phyloP scores from a whole-genome alignment of 2,888 invertebrate species.

The Drosophila anomalata region DNA sequence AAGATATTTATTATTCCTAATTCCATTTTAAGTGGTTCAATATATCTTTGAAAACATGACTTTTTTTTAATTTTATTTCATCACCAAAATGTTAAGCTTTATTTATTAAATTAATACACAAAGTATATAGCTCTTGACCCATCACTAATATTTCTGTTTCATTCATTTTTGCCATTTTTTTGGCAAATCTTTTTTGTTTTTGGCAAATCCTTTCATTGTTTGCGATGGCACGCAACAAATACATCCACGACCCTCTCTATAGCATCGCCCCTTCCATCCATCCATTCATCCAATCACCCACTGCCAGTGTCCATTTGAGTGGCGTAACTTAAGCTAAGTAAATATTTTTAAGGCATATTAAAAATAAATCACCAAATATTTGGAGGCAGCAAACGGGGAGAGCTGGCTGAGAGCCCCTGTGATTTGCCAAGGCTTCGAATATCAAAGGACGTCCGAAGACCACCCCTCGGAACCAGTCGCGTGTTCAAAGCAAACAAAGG shows the following conservation, averaged over 20 bases:
- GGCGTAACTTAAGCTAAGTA: slow-evolving; percentile 60
- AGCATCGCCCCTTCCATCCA: slow-evolving; percentile 3
- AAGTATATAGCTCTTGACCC: slow-evolving; percentile 4
- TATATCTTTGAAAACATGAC: no score
- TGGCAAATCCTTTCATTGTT: slow-evolving; percentile 83
- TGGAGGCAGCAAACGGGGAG: slow-evolving; percentile 42
- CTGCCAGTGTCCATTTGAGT: slow-evolving; percentile 32
- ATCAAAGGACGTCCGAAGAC: background rate
- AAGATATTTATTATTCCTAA: no score
- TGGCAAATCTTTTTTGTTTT: slow-evolving; percentile 45
- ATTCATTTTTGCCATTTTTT: slow-evolving; percentile 52
- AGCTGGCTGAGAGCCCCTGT: slow-evolving; percentile 16
- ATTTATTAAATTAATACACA: background rate
- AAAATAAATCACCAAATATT: slow-evolving; percentile 78
- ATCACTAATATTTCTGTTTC: slow-evolving; percentile 10
- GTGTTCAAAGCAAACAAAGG: slow-evolving; percentile 63
- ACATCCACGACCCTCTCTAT: slow-evolving; percentile 53
- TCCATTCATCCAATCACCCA: background rate
- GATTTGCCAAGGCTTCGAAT: slow-evolving; percentile 44
- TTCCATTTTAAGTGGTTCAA: no score
- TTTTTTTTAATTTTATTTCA: no score
- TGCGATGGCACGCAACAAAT: slow-evolving; percentile 82
- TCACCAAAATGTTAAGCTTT: background rate
- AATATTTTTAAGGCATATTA: slow-evolving; percentile 81
- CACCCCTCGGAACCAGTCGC: slow-evolving; percentile 34